Base-by-base conservation (phyloP, 1,140 invertebrate genomes). In the Drosophila tristis region DNA sequence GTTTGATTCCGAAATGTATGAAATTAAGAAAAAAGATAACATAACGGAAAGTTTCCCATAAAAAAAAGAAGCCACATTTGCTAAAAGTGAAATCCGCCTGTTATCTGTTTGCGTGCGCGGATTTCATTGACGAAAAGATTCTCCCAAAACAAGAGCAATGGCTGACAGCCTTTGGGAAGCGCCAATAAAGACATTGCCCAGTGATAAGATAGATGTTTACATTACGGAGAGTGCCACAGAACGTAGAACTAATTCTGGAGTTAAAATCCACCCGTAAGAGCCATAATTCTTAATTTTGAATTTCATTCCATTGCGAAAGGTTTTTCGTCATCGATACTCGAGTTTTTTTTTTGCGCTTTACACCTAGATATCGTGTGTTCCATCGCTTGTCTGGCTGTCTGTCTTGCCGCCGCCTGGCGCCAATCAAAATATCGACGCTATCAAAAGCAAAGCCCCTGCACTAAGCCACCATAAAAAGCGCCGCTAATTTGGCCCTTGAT, bases 401-500 rank as follows among this genome's bases (percentile, higher is more conserved):
- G 11, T 55, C 5, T 55, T 63, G 44, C 8, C 31, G 8, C 26
- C 11, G 26, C 47, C 4, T 64, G 78, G 73, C 78, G 77, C 71
- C 78, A 80, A 80, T 78, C 66, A 72, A 16, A 66, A 59, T 48
- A 15, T 49, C 44, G 66, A 50, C 58, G 49, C 80, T 78, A 82
- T 82, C 79, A 60, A 74, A 66, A 59, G 68, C 11, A 29, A 29
- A 29, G 26, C 26, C 64, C 50, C 56, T 29, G 45, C 57, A 65
- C 59, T 67, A 72, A 84, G 77, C 73, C 60, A 56, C 25, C 61
- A 78, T 67, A 67, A 71, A 81, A 86, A 86, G 68, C 59, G 68
- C 78, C 74, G 68, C 78, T 87, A 85, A 85, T 85, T 87, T 85
- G 56, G 64, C 82, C 62, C 64, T 74, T 81, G 68, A 81, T 85